phyloP scores from a whole-genome alignment of 2,888 invertebrate species.

The Drosophila antonietae region DNA sequence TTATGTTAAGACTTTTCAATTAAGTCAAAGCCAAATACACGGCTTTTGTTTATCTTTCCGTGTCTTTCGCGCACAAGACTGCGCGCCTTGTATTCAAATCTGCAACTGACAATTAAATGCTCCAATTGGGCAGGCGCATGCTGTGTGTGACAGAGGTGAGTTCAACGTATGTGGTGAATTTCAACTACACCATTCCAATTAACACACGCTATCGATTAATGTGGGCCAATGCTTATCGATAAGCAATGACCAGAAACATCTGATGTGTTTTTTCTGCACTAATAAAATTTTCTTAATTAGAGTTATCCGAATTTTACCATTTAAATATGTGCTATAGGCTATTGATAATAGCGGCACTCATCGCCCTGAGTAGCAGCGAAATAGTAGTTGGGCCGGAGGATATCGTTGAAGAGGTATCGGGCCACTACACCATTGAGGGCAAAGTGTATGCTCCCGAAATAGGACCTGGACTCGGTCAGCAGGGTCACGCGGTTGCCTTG shows the following conservation, averaged over 20 bases:
- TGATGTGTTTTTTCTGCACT: conserved; percentile 47
- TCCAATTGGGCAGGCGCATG: conserved; percentile 46
- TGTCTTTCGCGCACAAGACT: conserved; percentile 36
- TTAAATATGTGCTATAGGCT: conserved; percentile 53
- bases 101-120: conserved; percentile 45
- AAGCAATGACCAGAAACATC: conserved; percentile 45
- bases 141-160: conserved; percentile 32
- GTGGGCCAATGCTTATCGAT: conserved; percentile 37
- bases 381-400: conserved; percentile 81
- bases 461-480: conserved; percentile 54
- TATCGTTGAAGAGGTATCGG: conserved; percentile 83
- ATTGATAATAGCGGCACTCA: conserved; percentile 47
- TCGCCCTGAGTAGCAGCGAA: conserved; percentile 57
- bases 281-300: conserved; percentile 51
- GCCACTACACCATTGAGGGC: conserved; percentile 91
- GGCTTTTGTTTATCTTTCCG: conserved; percentile 20
- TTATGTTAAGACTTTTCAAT: conserved; percentile 37
- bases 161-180: conserved; percentile 27
- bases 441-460: conserved; percentile 91
- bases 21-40: conserved; percentile 29
- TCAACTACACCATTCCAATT: not conserved
- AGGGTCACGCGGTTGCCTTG: conserved; percentile 38
- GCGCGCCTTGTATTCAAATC: conserved; percentile 56
- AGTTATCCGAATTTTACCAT: conserved; percentile 18
- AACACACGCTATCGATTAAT: conserved; percentile 8